Percentiles rank a stretch among this genome's conserved stretches.
Conservation (phyloP, 2,797 vertebrate genomes). For the Arctocebus calabarensis region DNA sequence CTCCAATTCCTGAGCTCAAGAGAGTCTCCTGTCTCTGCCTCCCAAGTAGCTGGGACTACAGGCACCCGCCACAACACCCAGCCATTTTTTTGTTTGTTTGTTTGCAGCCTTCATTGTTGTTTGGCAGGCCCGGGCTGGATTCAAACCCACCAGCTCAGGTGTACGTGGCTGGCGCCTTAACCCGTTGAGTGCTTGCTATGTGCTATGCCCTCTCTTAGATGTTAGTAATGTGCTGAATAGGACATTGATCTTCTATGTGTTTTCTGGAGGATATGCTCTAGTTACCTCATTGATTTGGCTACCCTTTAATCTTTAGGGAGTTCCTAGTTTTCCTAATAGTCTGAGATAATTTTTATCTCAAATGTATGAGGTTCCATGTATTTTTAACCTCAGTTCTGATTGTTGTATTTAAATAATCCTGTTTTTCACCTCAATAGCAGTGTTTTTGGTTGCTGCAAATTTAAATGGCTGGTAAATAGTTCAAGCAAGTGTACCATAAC, state of each 20-base stretch:
- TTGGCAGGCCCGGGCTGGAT: no score
- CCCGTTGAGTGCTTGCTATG: background rate
- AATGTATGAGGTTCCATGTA: background rate
- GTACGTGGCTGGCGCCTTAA: no score
- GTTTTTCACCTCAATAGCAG: background rate
- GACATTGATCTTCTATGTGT: background rate
- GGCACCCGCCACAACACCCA: no score
- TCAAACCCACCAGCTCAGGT: no score
- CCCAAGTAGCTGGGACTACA: no score
- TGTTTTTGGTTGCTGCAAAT: background rate
- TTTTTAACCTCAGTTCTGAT: background rate
- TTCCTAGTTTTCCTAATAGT: background rate
- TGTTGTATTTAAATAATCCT: background rate
- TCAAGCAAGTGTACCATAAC: background rate
- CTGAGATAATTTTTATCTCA: slow-evolving; percentile 23
- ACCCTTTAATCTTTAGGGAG: background rate
- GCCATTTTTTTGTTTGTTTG: no score
- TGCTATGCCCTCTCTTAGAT: background rate
- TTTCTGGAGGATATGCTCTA: background rate
- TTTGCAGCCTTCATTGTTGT: no score
- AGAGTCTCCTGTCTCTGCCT: no score
- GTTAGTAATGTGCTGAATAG: background rate
- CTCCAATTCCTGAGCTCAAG: no score
- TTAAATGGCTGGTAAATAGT: background rate
- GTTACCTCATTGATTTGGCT: background rate